Evolutionary conservation across 2,797 vertebrate genomes (phyloP).

Genomic region (Sebastiscus tertius): DNA sequence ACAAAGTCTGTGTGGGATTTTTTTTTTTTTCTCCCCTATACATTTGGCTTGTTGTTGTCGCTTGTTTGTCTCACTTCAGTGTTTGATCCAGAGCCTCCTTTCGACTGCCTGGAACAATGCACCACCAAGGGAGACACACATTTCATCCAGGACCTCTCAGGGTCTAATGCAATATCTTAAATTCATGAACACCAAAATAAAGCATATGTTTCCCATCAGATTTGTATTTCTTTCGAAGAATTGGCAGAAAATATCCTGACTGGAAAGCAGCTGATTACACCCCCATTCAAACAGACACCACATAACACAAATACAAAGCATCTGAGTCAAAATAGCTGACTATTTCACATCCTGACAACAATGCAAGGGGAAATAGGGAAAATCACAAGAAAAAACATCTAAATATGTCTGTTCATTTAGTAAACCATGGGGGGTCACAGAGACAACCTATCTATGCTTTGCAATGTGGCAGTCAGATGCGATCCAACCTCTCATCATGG

Average conservation of each 20-base stretch:
- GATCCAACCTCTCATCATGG: slow-evolving; percentile 44
- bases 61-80: slow-evolving; percentile 76
- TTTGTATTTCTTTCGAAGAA: slow-evolving; percentile 37
- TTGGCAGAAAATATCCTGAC: slow-evolving; percentile 7
- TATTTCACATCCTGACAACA: slow-evolving; percentile 4
- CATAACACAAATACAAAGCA: not conserved
- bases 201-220: not conserved
- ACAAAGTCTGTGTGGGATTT: slow-evolving; percentile 40
- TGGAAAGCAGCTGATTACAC: slow-evolving; percentile 15
- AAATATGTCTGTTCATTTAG: slow-evolving; percentile 32
- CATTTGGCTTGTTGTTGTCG: slow-evolving; percentile 62
- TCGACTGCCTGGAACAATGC: slow-evolving; percentile 74
- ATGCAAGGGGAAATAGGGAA: not conserved
- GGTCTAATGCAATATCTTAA: not conserved
- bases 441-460: slow-evolving; percentile 52
- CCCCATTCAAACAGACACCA: slow-evolving; percentile 44
- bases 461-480: slow-evolving; percentile 66
- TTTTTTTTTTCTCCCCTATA: not conserved
- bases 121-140: slow-evolving; percentile 42
- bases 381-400: not conserved
- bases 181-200: not conserved
- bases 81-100: slow-evolving; percentile 58
- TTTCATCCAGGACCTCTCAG: slow-evolving; percentile 28
- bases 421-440: slow-evolving; percentile 51
- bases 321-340: not conserved